These are phyloP conservation scores for Spodoptera littoralis DNA, from an alignment of 2,888 invertebrate species.

Conservation along the genomic window DNA sequence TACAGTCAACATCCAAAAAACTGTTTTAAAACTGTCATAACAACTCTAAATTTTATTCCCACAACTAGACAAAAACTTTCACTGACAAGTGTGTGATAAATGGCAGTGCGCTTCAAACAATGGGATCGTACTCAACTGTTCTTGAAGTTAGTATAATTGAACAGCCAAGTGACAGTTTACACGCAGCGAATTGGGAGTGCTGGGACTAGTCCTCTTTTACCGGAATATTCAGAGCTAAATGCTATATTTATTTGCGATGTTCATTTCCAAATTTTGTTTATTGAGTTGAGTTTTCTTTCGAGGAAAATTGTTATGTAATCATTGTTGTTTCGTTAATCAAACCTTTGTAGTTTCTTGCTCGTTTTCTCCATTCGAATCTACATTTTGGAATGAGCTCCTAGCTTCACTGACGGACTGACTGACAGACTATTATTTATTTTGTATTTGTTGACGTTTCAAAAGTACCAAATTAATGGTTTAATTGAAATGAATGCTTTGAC, in stretches of 20 bases:
- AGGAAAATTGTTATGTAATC: too few species aligned
- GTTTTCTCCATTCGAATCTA: too few species aligned
- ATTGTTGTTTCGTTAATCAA: too few species aligned
- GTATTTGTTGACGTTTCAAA: too few species aligned
- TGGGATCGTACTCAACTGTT: constrained; percentile 36
- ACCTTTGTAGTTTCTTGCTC: too few species aligned
- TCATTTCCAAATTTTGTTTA: constrained; percentile 9
- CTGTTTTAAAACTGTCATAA: constrained; percentile 30
- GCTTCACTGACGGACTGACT: too few species aligned
- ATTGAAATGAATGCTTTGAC: too few species aligned
- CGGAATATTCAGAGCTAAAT: constrained; percentile 25
- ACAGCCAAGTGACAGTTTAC: constrained; percentile 48
- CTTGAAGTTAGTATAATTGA: constrained; percentile 52
- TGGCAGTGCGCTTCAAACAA: constrained; percentile 33
- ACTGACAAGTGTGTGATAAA: constrained; percentile 33
- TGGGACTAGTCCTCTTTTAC: constrained; percentile 15
- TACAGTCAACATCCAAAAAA: constrained; percentile 6
- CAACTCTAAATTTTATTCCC: constrained; percentile 17
- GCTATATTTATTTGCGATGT: constrained; percentile 18
- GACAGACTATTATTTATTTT: too few species aligned
- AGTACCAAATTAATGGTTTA: too few species aligned
- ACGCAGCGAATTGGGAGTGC: constrained; percentile 10
- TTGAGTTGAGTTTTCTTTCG: too few species aligned
- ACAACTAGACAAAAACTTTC: constrained; percentile 31
- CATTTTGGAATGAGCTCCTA: too few species aligned